These are phyloP conservation scores for Erpetoichthys calabaricus DNA, from an alignment of 2,797 vertebrate genomes.

Conservation along the genomic window DNA sequence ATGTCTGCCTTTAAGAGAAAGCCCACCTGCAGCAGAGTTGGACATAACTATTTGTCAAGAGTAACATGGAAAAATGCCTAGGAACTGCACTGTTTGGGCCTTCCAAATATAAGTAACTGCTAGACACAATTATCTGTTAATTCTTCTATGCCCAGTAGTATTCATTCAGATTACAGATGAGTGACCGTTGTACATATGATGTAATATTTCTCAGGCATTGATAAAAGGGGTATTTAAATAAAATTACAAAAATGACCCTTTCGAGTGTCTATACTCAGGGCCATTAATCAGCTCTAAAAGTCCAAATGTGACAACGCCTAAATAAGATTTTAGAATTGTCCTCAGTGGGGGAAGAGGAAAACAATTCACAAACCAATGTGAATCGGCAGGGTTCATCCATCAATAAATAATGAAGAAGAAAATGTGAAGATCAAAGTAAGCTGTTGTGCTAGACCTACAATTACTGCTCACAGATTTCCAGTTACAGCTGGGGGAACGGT, in stretches of 20 bases:
- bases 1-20: no score
- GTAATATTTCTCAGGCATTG: neutral
- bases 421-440: constrained; percentile 4
- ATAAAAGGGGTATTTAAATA: neutral
- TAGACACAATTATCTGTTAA: no score
- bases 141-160: no score
- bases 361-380: neutral
- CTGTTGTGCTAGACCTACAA: neutral
- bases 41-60: no score
- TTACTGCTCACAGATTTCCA: no score
- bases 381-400: neutral
- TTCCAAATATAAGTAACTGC: no score
- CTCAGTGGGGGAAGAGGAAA: neutral
- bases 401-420: constrained; percentile 7
- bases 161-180: no score
- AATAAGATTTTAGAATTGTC: neutral
- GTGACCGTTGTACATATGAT: no score
- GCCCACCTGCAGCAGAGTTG: no score
- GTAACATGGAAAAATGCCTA: no score
- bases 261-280: neutral
- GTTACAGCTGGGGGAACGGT: no score
- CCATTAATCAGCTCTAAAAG: neutral
- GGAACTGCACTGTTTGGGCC: no score
- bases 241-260: neutral
- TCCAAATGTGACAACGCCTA: neutral